Percentiles rank a stretch among this genome's conserved stretches.
Evolutionary conservation across 2,888 invertebrate genomes (phyloP).

Genomic region (Netelia inedita): DNA sequence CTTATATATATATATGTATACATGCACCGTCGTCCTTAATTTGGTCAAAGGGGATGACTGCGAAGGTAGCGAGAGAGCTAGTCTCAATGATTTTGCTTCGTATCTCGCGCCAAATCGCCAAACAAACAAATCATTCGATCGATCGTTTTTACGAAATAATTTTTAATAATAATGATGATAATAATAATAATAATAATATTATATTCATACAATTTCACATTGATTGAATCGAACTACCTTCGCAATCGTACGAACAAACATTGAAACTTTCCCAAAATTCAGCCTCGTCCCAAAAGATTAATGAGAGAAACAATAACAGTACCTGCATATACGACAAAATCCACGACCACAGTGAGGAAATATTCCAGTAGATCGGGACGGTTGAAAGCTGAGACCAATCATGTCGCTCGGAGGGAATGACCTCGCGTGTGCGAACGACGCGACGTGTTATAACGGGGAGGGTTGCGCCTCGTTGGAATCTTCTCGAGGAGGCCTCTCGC

Average conservation of each 20-base stretch:
- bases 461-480: constrained; percentile 47
- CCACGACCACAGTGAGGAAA: constrained; percentile 79
- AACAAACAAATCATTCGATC: not conserved
- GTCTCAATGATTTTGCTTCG: constrained; percentile 25
- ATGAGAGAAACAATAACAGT: constrained; percentile 49
- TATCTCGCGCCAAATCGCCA: not conserved
- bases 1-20: constrained; percentile 11
- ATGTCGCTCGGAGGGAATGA: constrained; percentile 71
- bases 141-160: constrained; percentile 5
- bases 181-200: not conserved
- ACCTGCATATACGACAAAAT: constrained; percentile 81
- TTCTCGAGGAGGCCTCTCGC: constrained; percentile 48
- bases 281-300: not conserved
- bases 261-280: not conserved
- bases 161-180: not conserved
- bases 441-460: constrained; percentile 54
- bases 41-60: constrained; percentile 34
- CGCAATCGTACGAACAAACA: not conserved
- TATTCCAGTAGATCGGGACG: constrained; percentile 71
- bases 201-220: too few relatives aligned
- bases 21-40: constrained; percentile 42
- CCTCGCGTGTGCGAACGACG: constrained; percentile 60
- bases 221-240: not conserved
- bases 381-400: constrained; percentile 77
- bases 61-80: constrained; percentile 24